Evolutionary conservation across 2,797 vertebrate species (phyloP), one percentile per base, ranked within the genome.

Genomic region (Coluber constrictor): DNA sequence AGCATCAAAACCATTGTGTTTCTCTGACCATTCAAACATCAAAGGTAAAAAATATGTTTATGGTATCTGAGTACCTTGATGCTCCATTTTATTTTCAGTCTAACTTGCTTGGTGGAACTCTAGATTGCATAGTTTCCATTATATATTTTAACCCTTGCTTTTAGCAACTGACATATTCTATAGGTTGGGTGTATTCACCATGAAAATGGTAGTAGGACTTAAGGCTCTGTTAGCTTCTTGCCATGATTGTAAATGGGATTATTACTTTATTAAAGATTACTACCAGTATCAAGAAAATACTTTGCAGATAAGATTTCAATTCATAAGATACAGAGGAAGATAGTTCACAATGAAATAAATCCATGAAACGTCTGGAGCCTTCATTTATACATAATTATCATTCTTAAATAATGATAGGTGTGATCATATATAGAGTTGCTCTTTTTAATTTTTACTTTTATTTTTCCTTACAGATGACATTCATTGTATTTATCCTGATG

Each of bases 401-500:
- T 1, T 60, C n/a, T 43, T 60, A 32, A 54, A 8, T 25, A 10
- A n/a, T 37, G 3, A 16, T 20, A 59, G 7, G 1, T 57, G 37
- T 11, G 32, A 66, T 83, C 56, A 83, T 27, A 86, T 59, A n/a
- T 54, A 7, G 25, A 43, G 37, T 4, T 11, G 15, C 5, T 51
- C 23, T 43, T 43, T 70, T 16, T 32, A 32, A n/a, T n/a, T 4
- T 90, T 57, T 47, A 54, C 18, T 25, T 51, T 93, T 57, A 47
- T 74, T 59, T 18, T 90, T 90, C 32, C 25, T 93, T 93, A 88
- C 83, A 93, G 92, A 93, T 93, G 92, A 23, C 54, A 93, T 32
- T 11, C 12, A 1, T 60, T 5, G 12, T 54, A 23, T 7, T 37
- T 16, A 88, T 93, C 23, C 55, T 93, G 47, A 87, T 87, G 51